A percentile compares a stretch with the other conserved stretches of the same genome.
phyloP scores from a whole-genome alignment of 2,888 invertebrate species.

The Chrysodeixis includens region DNA sequence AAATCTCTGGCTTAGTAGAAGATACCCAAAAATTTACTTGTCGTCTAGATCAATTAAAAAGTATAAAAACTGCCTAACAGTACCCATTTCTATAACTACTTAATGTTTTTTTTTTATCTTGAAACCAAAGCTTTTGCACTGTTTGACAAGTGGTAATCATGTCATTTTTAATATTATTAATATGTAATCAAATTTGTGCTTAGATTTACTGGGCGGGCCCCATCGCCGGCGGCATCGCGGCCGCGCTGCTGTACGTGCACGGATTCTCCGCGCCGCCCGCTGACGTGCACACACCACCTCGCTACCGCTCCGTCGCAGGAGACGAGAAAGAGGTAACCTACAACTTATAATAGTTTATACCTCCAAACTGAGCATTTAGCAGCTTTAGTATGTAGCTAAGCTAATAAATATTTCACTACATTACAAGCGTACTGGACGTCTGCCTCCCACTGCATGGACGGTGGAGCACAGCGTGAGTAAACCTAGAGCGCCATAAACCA shows the following conservation, averaged over 20 bases:
- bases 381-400: conserved; percentile 2
- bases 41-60: too few relatives aligned
- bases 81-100: too few relatives aligned
- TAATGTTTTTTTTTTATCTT: not conserved
- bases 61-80: too few relatives aligned
- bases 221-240: conserved; percentile 93
- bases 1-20: too few relatives aligned
- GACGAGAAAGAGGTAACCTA: conserved; percentile 92
- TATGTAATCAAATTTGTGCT: not conserved
- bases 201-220: conserved; percentile 97
- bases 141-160: not conserved
- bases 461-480: conserved; percentile 85
- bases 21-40: too few relatives aligned
- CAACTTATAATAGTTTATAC: not conserved
- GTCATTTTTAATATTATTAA: not conserved
- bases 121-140: not conserved
- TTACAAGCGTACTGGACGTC: conserved; percentile 87
- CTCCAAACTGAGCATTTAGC: too few relatives aligned
- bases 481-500: conserved; percentile 12
- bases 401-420: conserved; percentile 29
- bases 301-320: conserved; percentile 88
- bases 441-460: conserved; percentile 83
- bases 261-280: conserved; percentile 87
- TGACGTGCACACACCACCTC: conserved; percentile 81
- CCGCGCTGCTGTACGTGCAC: conserved; percentile 93